These are phyloP conservation scores for Heterohyrax brucei DNA, from an alignment of 2,797 vertebrate genomes.

Conservation along the genomic window DNA sequence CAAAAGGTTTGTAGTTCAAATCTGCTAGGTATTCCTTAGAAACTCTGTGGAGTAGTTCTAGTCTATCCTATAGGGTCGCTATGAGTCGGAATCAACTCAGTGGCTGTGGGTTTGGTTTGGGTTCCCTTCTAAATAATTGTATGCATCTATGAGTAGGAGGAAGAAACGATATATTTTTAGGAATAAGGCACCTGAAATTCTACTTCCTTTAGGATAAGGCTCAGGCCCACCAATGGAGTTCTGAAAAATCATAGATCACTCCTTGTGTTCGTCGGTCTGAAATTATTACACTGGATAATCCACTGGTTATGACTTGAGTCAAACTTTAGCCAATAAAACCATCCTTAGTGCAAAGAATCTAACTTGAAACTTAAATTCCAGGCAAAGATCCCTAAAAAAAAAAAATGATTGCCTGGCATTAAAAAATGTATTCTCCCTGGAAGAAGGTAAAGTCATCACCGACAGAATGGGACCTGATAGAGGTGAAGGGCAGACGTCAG, in stretches of 20 bases:
- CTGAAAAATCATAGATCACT: constrained; percentile 76
- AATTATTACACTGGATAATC: constrained; percentile 72
- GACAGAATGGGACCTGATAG: constrained; percentile 48
- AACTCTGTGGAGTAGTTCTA: no score
- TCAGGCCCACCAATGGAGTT: constrained; percentile 48
- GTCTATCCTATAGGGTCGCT: no score
- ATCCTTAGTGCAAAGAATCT: constrained; percentile 78
- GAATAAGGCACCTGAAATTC: constrained; percentile 33
- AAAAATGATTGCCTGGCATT: constrained; percentile 78
- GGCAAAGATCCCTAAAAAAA: constrained; percentile 78
- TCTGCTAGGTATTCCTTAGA: no score
- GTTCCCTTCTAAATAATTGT: constrained; percentile 62
- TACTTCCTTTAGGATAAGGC: constrained; percentile 67
- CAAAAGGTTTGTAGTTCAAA: no score
- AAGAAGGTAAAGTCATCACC: constrained; percentile 84
- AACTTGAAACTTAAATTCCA: constrained; percentile 80
- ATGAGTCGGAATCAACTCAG: no score
- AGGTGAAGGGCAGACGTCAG: constrained; percentile 76
- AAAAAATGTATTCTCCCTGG: constrained; percentile 77
- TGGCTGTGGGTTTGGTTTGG: no score
- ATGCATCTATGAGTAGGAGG: constrained; percentile 34
- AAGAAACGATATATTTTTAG: constrained; percentile 60
- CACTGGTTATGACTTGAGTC: constrained; percentile 56
- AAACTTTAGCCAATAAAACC: constrained; percentile 79
- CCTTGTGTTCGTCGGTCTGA: constrained; percentile 68